These are phyloP conservation scores for Macropis europaea DNA, from an alignment of 2,888 invertebrate species.

Conservation along the genomic window DNA sequence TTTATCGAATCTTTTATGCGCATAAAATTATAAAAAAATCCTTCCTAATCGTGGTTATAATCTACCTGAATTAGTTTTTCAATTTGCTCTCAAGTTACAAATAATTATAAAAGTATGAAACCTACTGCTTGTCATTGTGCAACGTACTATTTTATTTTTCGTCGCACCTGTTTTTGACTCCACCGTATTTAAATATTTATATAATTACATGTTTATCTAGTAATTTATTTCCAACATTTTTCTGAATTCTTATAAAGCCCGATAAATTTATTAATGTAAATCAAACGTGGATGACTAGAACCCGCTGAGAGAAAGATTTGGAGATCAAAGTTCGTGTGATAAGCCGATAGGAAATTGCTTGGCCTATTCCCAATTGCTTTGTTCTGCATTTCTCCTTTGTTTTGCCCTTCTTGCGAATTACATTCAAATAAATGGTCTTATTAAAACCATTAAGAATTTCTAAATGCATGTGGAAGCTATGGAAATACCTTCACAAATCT, in stretches of 20 bases:
- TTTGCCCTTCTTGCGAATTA: background rate
- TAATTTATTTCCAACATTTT: background rate
- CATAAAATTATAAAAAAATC: too few species aligned
- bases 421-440: background rate
- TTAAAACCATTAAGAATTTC: background rate
- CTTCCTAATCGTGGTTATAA: too few species aligned
- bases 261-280: constrained; percentile 17
- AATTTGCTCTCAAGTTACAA: too few species aligned
- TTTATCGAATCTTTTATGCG: too few species aligned
- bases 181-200: too few species aligned
- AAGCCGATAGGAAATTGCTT: constrained; percentile 55
- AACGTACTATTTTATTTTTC: too few species aligned
- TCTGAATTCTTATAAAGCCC: background rate
- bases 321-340: constrained; percentile 72
- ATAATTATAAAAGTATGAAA: too few species aligned
- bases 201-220: background rate
- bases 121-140: too few species aligned
- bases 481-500: background rate
- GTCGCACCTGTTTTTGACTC: too few species aligned
- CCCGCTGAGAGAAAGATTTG: constrained; percentile 60
- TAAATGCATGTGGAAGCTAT: background rate
- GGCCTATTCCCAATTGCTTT: constrained; percentile 41
- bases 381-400: constrained; percentile 11
- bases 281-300: constrained; percentile 13
- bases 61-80: too few species aligned